These are phyloP conservation scores for Ameiurus melas DNA, from an alignment of 2,113 vertebrate genomes.

Conservation along the genomic window DNA sequence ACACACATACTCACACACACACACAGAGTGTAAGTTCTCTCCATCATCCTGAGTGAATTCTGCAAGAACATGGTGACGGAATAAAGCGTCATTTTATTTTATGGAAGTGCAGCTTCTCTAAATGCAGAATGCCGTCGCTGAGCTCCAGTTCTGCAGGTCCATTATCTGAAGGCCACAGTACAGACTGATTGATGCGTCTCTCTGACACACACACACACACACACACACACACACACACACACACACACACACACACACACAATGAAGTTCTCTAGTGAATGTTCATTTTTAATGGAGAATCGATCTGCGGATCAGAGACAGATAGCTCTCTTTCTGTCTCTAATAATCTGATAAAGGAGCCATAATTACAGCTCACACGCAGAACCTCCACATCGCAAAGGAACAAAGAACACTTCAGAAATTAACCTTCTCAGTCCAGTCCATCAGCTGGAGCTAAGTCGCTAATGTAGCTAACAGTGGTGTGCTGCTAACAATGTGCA, in stretches of 20 bases:
- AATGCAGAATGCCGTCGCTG: not conserved
- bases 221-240: slow-evolving; percentile 29
- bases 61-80: not conserved
- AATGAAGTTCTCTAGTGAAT: slow-evolving; percentile 43
- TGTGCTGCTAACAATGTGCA: too few species aligned
- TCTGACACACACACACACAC: slow-evolving; percentile 5
- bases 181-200: slow-evolving; percentile 31
- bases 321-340: slow-evolving; percentile 37
- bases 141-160: not conserved
- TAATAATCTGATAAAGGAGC: slow-evolving; percentile 50
- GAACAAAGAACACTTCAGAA: not conserved
- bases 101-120: not conserved
- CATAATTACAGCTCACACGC: slow-evolving; percentile 26
- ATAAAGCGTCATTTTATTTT: not conserved
- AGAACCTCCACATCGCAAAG: not conserved
- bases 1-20: not conserved
- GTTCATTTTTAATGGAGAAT: slow-evolving; percentile 57
- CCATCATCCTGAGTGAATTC: not conserved
- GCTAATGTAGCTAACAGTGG: not conserved
- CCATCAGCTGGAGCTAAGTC: not conserved
- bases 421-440: not conserved
- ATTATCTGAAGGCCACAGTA: slow-evolving; percentile 1
- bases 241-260: slow-evolving; percentile 32
- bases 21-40: not conserved
- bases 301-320: slow-evolving; percentile 51